A percentile compares a stretch with the other conserved stretches of the same genome.
These are phyloP conservation scores for Lipophrys pholis DNA, from an alignment of 2,113 vertebrate species.

Conservation along the genomic window DNA sequence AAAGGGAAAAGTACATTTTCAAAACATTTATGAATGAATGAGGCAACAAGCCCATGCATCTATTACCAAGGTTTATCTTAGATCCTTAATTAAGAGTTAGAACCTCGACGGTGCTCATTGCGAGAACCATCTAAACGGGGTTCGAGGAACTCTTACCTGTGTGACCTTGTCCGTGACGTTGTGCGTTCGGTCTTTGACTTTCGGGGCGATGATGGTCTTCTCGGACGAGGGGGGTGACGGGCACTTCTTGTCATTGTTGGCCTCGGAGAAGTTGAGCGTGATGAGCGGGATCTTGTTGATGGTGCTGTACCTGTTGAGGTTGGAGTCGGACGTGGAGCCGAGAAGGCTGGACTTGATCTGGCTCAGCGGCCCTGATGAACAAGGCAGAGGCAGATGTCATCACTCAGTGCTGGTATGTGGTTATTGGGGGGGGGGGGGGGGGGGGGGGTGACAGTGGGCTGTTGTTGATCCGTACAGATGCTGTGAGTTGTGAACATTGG, in stretches of 20 bases:
- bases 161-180: constrained; percentile 99
- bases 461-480: neutral
- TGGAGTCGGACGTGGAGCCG: constrained; percentile 97
- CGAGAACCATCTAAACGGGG: no score
- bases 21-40: no score
- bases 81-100: no score
- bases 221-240: constrained; percentile 95
- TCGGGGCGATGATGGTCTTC: constrained; percentile 98
- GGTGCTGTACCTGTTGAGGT: constrained; percentile 98
- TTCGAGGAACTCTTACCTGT: constrained; percentile 88
- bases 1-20: no score
- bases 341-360: constrained; percentile 98
- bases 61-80: no score
- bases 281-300: constrained; percentile 99
- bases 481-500: constrained; percentile 18
- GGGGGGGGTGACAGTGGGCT: no score
- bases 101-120: no score
- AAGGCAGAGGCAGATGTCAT: constrained; percentile 7
- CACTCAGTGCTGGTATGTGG: neutral
- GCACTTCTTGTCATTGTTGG: constrained; percentile 94
- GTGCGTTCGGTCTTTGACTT: constrained; percentile 97
- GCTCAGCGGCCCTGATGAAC: constrained; percentile 90
- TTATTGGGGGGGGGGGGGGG: no score
- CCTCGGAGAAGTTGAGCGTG: constrained; percentile 97
- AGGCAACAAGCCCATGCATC: no score